These are phyloP conservation scores for Ptilorrhoa leucosticta DNA, from an alignment of 2,113 vertebrate genomes.

Conservation along the genomic window DNA sequence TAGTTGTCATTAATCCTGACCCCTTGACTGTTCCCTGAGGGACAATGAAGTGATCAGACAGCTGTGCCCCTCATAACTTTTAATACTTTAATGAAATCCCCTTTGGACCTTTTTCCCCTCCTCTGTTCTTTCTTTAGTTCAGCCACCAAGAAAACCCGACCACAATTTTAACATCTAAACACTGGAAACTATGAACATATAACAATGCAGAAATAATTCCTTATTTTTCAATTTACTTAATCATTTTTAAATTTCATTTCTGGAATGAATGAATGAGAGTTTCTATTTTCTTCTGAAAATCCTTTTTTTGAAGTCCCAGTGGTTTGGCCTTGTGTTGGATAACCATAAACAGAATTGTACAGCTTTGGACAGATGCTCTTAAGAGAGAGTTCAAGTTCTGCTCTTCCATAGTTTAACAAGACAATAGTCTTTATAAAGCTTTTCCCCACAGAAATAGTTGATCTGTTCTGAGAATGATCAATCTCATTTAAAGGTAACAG, in stretches of 20 bases:
- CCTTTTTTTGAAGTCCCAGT: slow-evolving; percentile 59
- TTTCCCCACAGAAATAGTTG: slow-evolving; percentile 31
- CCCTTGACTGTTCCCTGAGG: slow-evolving; percentile 48
- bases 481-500: slow-evolving; percentile 14
- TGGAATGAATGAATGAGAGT: slow-evolving; percentile 60
- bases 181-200: slow-evolving; percentile 64
- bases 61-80: slow-evolving; percentile 56
- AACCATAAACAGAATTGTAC: slow-evolving; percentile 62
- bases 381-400: slow-evolving; percentile 39
- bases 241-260: slow-evolving; percentile 63
- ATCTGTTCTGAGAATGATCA: background rate
- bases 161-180: slow-evolving; percentile 43
- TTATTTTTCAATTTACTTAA: slow-evolving; percentile 65
- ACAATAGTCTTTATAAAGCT: slow-evolving; percentile 45
- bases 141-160: slow-evolving; percentile 34
- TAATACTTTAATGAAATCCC: slow-evolving; percentile 64
- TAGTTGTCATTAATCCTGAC: slow-evolving; percentile 57
- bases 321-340: slow-evolving; percentile 49
- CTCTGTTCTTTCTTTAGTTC: slow-evolving; percentile 50
- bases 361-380: slow-evolving; percentile 48
- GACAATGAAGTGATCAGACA: slow-evolving; percentile 54
- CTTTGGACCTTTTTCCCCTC: slow-evolving; percentile 23
- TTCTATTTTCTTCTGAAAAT: slow-evolving; percentile 55
- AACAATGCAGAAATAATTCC: slow-evolving; percentile 62
- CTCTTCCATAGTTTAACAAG: slow-evolving; percentile 53